phyloP scores from a whole-genome alignment of 2,113 vertebrate genomes.

The Arvicanthis niloticus region DNA sequence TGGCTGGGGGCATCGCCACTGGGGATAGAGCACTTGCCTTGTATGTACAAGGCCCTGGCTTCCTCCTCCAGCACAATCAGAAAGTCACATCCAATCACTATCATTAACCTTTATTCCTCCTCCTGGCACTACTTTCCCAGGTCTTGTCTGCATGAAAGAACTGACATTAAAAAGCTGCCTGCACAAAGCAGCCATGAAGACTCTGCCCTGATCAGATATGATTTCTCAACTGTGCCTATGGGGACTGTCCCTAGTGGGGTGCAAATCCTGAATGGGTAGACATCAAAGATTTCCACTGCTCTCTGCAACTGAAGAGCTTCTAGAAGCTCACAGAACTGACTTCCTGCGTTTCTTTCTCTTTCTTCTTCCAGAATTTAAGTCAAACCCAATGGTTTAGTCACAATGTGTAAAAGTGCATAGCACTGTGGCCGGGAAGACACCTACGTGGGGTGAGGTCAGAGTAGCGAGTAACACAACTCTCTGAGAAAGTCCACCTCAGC shows the following conservation, averaged over 20 bases:
- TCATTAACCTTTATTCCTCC: too few relatives aligned
- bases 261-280: constrained; percentile 67
- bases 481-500: neutral
- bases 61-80: neutral
- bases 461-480: neutral
- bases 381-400: constrained; percentile 55
- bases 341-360: constrained; percentile 69
- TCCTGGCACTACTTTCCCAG: neutral
- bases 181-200: neutral
- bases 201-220: constrained; percentile 45
- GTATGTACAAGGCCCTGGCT: neutral
- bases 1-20: neutral
- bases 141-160: neutral
- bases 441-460: neutral
- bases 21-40: neutral
- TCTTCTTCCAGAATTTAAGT: constrained; percentile 63
- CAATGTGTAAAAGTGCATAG: neutral
- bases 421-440: neutral
- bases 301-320: constrained; percentile 74
- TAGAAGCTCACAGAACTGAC: constrained; percentile 69
- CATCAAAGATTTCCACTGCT: constrained; percentile 73
- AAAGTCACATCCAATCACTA: neutral
- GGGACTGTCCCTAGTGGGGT: constrained; percentile 72
- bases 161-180: neutral
- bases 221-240: neutral